Evolutionary conservation across 1,140 invertebrate species (phyloP).

Genomic region (Hylaeus volcanicus): DNA sequence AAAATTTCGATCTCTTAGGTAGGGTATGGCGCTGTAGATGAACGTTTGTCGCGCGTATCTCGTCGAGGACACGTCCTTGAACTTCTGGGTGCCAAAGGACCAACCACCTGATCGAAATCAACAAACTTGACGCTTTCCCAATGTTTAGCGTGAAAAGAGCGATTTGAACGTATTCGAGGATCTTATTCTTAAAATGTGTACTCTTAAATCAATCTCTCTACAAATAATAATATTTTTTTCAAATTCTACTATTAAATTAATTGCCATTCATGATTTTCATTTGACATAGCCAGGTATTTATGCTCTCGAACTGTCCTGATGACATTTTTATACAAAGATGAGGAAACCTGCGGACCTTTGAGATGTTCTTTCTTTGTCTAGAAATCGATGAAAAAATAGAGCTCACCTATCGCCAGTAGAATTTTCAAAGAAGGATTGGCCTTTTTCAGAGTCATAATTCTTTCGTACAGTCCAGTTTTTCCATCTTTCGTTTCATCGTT

Average conservation of each 20-base stretch:
- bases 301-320: no score
- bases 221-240: no score
- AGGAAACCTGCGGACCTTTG: no score
- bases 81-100: conserved; percentile 97
- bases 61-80: conserved; percentile 94
- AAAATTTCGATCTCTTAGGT: conserved; percentile 91
- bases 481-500: conserved; percentile 96
- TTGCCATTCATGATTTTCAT: no score
- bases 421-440: conserved; percentile 94
- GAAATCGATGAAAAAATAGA: no score
- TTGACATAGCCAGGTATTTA: no score
- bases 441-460: conserved; percentile 91
- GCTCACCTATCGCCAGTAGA: conserved; percentile 92
- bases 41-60: conserved; percentile 95
- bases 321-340: no score
- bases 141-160: background rate
- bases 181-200: no score
- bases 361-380: no score
- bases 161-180: background rate
- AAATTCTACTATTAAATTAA: no score
- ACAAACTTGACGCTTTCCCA: background rate
- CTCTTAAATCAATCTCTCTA: no score
- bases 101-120: conserved; percentile 87
- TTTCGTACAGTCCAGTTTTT: conserved; percentile 93
- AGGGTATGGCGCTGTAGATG: conserved; percentile 96